A percentile compares a stretch with the other conserved stretches of the same genome.
Conservation (phyloP, 1,140 invertebrate genomes). For the Drosophila leontia region DNA sequence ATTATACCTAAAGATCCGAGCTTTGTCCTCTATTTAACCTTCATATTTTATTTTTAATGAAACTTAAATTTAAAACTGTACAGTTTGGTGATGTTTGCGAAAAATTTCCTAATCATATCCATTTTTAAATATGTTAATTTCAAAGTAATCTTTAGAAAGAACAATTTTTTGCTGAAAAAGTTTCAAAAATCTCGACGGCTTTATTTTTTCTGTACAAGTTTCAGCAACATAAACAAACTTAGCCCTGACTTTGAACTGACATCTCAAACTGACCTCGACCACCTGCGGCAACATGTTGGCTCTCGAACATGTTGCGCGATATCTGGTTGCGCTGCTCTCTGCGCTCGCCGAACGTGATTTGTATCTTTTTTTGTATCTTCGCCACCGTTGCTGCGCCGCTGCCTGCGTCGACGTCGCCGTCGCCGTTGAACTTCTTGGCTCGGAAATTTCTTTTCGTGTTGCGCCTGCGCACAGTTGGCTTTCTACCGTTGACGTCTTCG, state of each 20-base stretch:
- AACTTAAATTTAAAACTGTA: neutral
- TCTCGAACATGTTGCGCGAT: constrained; percentile 30
- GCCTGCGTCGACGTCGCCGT: constrained; percentile 26
- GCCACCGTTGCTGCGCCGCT: constrained; percentile 38
- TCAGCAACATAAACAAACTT: constrained; percentile 65
- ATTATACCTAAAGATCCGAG: neutral
- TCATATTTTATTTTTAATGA: neutral
- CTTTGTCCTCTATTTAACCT: neutral
- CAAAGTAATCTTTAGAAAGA: neutral
- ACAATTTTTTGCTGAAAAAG: neutral
- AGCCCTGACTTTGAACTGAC: constrained; percentile 82
- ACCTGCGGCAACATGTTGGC: constrained; percentile 68
- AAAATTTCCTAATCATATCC: too few species aligned
- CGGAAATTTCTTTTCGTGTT: constrained; percentile 79
- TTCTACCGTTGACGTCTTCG: constrained; percentile 84
- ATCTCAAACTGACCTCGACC: constrained; percentile 59
- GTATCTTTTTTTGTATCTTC: constrained; percentile 36
- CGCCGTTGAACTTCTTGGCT: constrained; percentile 62
- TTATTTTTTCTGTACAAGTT: neutral
- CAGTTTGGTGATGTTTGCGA: too few species aligned
- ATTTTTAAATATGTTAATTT: neutral
- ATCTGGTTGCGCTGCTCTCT: constrained; percentile 18
- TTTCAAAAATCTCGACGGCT: neutral
- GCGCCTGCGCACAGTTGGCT: constrained; percentile 85
- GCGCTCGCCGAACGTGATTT: constrained; percentile 46